phyloP scores from a whole-genome alignment of 2,888 invertebrate species.

The Sarcophaga caerulescens region DNA sequence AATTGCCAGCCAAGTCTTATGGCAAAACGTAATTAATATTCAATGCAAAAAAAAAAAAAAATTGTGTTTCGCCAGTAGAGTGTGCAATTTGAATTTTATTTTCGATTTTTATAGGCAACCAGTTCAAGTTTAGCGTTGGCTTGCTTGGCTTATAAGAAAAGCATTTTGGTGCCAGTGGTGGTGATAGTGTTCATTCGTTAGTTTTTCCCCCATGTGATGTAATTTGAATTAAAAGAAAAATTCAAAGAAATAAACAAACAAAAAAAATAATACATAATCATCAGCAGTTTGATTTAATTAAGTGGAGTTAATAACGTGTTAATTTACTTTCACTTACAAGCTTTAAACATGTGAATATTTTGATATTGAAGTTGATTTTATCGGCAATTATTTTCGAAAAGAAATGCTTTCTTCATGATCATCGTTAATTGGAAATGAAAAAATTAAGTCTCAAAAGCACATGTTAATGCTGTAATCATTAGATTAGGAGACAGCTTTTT shows the following conservation, averaged over 20 bases:
- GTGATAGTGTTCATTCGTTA: neutral
- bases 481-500: too few species aligned
- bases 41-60: neutral
- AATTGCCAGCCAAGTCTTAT: neutral
- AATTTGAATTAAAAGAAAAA: conserved; percentile 34
- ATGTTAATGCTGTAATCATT: too few species aligned
- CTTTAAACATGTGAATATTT: neutral
- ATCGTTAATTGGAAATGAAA: too few species aligned
- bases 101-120: conserved; percentile 63
- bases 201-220: conserved; percentile 59
- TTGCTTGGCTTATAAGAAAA: conserved; percentile 1
- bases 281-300: conserved; percentile 40
- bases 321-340: conserved; percentile 48
- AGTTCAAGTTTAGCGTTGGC: conserved; percentile 56
- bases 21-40: neutral
- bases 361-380: neutral
- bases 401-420: neutral
- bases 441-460: too few species aligned
- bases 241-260: neutral
- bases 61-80: neutral
- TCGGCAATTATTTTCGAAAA: neutral
- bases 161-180: neutral
- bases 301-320: conserved; percentile 47
- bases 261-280: conserved; percentile 42
- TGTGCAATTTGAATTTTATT: conserved; percentile 36